Evolutionary conservation across 2,113 vertebrate species (phyloP).

Genomic region (Nannobrachium achirus): DNA sequence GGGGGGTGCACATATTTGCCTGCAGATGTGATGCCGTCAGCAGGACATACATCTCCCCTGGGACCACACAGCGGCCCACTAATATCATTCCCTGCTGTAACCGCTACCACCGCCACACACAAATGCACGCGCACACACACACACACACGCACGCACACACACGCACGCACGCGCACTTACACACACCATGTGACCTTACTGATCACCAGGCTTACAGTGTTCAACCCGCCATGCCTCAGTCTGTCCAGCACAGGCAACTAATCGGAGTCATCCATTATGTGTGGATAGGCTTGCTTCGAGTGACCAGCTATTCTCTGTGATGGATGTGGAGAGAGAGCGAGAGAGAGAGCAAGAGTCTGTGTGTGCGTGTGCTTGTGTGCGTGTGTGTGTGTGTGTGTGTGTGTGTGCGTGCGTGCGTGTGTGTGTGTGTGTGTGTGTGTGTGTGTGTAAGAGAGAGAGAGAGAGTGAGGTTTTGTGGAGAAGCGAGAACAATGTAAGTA

Average conservation of each 20-base stretch:
- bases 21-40: constrained; percentile 63
- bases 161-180: too few relatives aligned
- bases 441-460: constrained; percentile 11
- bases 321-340: constrained; percentile 54
- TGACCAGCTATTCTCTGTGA: constrained; percentile 59
- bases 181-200: constrained; percentile 47
- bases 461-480: constrained; percentile 40
- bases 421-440: not conserved
- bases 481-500: constrained; percentile 54
- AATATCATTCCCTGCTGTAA: constrained; percentile 57
- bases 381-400: too few relatives aligned
- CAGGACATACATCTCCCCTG: constrained; percentile 57
- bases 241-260: constrained; percentile 49
- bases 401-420: too few relatives aligned
- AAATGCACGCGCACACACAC: too few relatives aligned
- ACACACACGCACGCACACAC: too few relatives aligned
- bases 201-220: constrained; percentile 54
- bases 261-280: constrained; percentile 70
- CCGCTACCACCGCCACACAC: too few relatives aligned
- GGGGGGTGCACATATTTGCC: constrained; percentile 45
- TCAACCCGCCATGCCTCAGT: constrained; percentile 32
- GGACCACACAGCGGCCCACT: constrained; percentile 50
- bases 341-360: constrained; percentile 14
- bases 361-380: constrained; percentile 1
- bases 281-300: constrained; percentile 61